These are phyloP conservation scores for Mnemiopsis leidyi DNA, from an alignment of 37 sponge, comb jelly and placozoan genomes.

Conservation along the genomic window DNA sequence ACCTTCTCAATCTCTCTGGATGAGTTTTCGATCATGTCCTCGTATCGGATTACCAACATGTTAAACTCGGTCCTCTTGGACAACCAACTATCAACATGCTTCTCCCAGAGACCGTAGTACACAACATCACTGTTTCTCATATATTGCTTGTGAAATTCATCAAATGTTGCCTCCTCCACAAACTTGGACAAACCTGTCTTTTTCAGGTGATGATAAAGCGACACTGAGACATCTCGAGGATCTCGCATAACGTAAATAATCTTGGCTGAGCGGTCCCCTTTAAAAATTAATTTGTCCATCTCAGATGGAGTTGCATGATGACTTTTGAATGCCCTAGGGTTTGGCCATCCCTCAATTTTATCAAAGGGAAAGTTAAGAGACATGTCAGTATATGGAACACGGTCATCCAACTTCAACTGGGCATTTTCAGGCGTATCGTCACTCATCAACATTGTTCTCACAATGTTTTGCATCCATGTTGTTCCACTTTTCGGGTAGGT, in stretches of 20 bases:
- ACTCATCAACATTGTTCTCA: neutral
- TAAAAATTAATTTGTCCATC: neutral
- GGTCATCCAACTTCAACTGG: neutral
- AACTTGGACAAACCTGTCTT: neutral
- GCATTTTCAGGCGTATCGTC: neutral
- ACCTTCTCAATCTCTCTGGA: neutral
- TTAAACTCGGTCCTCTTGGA: neutral
- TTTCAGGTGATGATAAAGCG: neutral
- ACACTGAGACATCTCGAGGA: neutral
- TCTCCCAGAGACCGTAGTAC: neutral
- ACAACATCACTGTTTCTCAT: neutral
- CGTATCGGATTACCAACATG: neutral
- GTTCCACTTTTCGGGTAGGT: neutral
- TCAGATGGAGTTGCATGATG: neutral
- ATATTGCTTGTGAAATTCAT: neutral
- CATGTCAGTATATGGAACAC: neutral
- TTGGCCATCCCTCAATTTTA: neutral
- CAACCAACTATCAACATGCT: neutral
- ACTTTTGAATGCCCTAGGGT: neutral
- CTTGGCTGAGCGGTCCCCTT: neutral
- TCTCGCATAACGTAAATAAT: neutral
- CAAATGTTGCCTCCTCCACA: neutral
- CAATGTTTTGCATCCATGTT: neutral
- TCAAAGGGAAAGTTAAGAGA: neutral
- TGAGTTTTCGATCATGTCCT: neutral